phyloP scores from a whole-genome alignment of 2,797 vertebrate species.

The Bucorvus abyssinicus region DNA sequence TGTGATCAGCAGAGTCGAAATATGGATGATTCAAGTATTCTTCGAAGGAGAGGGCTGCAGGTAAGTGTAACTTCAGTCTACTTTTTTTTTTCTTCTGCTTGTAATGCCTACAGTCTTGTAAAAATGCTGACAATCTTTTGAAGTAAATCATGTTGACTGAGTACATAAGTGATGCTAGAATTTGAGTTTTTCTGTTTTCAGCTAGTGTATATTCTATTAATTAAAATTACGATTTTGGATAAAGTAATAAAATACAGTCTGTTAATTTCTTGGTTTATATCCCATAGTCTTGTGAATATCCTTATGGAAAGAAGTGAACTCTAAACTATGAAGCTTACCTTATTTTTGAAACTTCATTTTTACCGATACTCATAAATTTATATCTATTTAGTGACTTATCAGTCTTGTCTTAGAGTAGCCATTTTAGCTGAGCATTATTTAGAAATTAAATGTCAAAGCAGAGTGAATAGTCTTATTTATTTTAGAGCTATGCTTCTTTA shows the following conservation, averaged over 20 bases:
- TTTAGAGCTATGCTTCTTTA: not conserved
- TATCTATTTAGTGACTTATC: not conserved
- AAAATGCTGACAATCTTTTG: not conserved
- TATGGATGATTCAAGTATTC: conserved; percentile 89
- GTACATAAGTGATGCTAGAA: not conserved
- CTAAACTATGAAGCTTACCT: not conserved
- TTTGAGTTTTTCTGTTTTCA: not conserved
- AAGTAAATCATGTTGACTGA: not conserved
- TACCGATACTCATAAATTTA: not conserved
- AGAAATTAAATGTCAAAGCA: not conserved
- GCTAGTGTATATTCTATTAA: not conserved
- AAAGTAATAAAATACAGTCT: not conserved
- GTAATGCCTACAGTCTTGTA: not conserved
- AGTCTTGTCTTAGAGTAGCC: not conserved
- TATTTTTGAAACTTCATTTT: not conserved
- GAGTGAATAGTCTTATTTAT: not conserved
- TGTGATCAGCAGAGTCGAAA: conserved; percentile 24
- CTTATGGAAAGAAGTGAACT: not conserved
- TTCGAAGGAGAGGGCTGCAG: conserved; percentile 87
- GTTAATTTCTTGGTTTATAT: not conserved
- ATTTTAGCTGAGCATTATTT: conserved; percentile 26
- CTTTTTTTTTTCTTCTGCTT: not conserved
- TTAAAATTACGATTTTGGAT: not conserved
- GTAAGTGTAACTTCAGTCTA: conserved; percentile 74
- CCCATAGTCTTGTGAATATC: not conserved